These are phyloP conservation scores for Holotrichia oblita DNA, from an alignment of 1,140 invertebrate genomes.

Conservation along the genomic window DNA sequence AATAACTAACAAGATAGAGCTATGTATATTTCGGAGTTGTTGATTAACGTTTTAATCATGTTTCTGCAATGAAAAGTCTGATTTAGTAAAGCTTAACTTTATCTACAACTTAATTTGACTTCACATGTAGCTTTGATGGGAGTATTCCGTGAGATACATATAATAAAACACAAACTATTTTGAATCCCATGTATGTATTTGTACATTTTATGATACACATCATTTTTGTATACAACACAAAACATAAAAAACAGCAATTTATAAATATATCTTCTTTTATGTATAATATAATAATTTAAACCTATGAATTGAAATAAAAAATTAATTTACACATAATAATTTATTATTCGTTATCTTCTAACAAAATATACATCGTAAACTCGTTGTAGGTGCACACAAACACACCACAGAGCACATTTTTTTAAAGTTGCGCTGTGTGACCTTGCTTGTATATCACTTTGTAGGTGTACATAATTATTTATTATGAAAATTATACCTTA, in stretches of 20 bases:
- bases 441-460: background rate
- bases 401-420: background rate
- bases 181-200: conserved; percentile 41
- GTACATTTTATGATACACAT: conserved; percentile 41
- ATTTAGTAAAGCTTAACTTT: too few relatives aligned
- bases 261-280: conserved; percentile 34
- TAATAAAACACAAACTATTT: conserved; percentile 12
- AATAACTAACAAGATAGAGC: too few relatives aligned
- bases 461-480: background rate
- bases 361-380: conserved; percentile 30
- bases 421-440: background rate
- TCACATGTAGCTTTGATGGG: too few relatives aligned
- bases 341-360: background rate
- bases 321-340: background rate
- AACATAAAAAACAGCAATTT: conserved; percentile 40
- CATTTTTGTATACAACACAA: conserved; percentile 4
- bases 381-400: conserved; percentile 17
- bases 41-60: too few relatives aligned
- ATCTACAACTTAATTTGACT: too few relatives aligned
- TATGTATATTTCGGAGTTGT: too few relatives aligned
- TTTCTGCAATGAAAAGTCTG: too few relatives aligned
- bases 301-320: conserved; percentile 20
- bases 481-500: background rate
- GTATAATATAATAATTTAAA: conserved; percentile 22
- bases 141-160: too few relatives aligned